Conservation (phyloP, 2,797 vertebrate genomes). For the Sebastes taczanowskii region DNA sequence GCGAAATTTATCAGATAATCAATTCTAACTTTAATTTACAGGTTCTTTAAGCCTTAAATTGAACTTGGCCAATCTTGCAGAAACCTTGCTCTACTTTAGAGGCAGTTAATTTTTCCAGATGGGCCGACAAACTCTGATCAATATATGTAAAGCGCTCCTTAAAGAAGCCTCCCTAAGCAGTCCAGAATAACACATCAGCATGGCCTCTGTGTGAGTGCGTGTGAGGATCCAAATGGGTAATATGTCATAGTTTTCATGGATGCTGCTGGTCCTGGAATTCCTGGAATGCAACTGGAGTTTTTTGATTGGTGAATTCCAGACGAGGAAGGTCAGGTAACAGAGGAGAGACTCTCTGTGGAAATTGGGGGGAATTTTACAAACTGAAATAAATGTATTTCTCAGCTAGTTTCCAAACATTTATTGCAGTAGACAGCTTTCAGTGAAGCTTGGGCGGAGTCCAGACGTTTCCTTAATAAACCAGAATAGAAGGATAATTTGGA, state of each 20-base stretch:
- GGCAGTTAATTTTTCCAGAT: conserved; percentile 58
- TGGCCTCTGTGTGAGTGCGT: background rate
- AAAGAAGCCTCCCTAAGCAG: conserved; percentile 55
- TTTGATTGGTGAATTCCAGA: conserved; percentile 35
- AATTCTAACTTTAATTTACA: conserved; percentile 13
- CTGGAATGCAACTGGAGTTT: conserved; percentile 64
- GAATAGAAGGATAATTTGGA: background rate
- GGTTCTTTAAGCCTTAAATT: conserved; percentile 44
- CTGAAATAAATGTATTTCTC: background rate
- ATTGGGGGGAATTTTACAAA: conserved; percentile 1
- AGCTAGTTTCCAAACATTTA: background rate
- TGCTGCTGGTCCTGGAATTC: conserved; percentile 59
- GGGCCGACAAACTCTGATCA: conserved; percentile 44
- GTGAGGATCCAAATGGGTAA: conserved; percentile 41
- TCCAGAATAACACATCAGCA: conserved; percentile 42
- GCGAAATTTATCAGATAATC: conserved; percentile 19
- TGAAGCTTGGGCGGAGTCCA: background rate
- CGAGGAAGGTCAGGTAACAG: conserved; percentile 41
- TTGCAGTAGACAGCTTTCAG: background rate
- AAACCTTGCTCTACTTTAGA: conserved; percentile 17
- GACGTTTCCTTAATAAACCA: background rate
- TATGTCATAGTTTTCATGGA: conserved; percentile 53
- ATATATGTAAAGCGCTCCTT: conserved; percentile 55
- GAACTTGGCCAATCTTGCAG: conserved; percentile 6
- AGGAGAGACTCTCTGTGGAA: conserved; percentile 35